Evolutionary conservation across 2,113 vertebrate species (phyloP).

Genomic region (Garra rufa): DNA sequence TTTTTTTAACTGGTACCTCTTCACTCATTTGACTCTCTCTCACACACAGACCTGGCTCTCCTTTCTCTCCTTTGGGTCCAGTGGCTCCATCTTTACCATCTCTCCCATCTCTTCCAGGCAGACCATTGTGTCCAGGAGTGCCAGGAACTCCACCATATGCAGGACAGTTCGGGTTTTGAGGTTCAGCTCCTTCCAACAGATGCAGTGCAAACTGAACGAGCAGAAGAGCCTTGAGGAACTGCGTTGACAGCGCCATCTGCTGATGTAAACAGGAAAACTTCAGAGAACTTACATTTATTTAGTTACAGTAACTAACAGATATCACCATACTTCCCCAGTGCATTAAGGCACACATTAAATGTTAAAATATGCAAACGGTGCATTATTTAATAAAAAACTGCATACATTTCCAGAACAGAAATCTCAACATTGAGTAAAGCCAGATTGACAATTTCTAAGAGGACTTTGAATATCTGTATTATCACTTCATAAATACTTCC

Average conservation of each 20-base stretch:
- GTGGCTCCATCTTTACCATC: constrained; percentile 35
- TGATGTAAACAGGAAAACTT: background rate
- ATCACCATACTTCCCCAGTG: background rate
- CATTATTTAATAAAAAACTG: background rate
- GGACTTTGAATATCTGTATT: background rate
- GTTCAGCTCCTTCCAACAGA: constrained; percentile 11
- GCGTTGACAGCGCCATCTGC: constrained; percentile 42
- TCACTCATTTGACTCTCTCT: background rate
- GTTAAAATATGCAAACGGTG: background rate
- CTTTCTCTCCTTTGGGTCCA: constrained; percentile 54
- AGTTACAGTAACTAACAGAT: background rate
- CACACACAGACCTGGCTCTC: constrained; percentile 40
- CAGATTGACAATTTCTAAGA: background rate
- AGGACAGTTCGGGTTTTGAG: constrained; percentile 40
- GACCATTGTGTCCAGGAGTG: constrained; percentile 46
- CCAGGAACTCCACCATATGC: constrained; percentile 43
- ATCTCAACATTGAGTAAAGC: background rate
- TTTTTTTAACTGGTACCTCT: no score
- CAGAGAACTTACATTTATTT: background rate
- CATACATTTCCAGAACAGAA: background rate
- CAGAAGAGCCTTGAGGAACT: background rate
- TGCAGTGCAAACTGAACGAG: background rate
- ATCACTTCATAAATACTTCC: background rate
- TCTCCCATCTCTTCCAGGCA: constrained; percentile 46
- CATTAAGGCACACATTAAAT: background rate